Evolutionary conservation across 2,888 invertebrate genomes (phyloP).

Genomic region (Chloroclysta siterata): DNA sequence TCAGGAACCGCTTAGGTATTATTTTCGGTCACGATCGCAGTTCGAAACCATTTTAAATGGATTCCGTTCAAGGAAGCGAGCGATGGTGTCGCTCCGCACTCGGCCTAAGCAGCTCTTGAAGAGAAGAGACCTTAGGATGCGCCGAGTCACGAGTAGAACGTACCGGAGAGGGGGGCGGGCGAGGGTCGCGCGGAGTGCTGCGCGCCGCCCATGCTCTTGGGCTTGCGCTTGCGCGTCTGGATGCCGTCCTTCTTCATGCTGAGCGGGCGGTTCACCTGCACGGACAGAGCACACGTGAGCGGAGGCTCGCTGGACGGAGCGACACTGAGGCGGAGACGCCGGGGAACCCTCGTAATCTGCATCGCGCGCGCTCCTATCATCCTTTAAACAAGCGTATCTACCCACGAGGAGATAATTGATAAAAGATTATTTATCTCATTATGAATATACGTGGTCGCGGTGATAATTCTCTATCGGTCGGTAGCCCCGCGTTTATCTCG

Average conservation of each 20-base stretch:
- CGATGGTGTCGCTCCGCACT: neutral
- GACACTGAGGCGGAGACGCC: slow-evolving; percentile 34
- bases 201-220: slow-evolving; percentile 86
- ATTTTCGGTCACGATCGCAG: neutral
- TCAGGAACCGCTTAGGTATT: slow-evolving; percentile 14
- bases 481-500: slow-evolving; percentile 83
- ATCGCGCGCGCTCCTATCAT: slow-evolving; percentile 73
- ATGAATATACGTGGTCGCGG: slow-evolving; percentile 81
- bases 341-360: slow-evolving; percentile 77
- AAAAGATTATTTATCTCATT: slow-evolving; percentile 85
- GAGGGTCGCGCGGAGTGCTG: slow-evolving; percentile 61
- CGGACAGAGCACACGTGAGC: slow-evolving; percentile 20
- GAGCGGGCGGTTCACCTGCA: slow-evolving; percentile 95
- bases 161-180: slow-evolving; percentile 63
- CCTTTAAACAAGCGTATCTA: slow-evolving; percentile 83
- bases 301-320: slow-evolving; percentile 14
- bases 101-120: slow-evolving; percentile 11
- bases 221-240: slow-evolving; percentile 97
- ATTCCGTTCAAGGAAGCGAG: neutral
- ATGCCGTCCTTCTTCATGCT: slow-evolving; percentile 99
- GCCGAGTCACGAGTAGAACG: slow-evolving; percentile 54
- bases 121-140: no score
- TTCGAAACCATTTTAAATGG: neutral
- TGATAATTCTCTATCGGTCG: slow-evolving; percentile 85
- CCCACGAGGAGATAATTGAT: slow-evolving; percentile 81